A percentile compares a stretch with the other conserved stretches of the same genome.
Conservation (phyloP, 2,797 vertebrate genomes). For the Sarcoramphus papa region DNA sequence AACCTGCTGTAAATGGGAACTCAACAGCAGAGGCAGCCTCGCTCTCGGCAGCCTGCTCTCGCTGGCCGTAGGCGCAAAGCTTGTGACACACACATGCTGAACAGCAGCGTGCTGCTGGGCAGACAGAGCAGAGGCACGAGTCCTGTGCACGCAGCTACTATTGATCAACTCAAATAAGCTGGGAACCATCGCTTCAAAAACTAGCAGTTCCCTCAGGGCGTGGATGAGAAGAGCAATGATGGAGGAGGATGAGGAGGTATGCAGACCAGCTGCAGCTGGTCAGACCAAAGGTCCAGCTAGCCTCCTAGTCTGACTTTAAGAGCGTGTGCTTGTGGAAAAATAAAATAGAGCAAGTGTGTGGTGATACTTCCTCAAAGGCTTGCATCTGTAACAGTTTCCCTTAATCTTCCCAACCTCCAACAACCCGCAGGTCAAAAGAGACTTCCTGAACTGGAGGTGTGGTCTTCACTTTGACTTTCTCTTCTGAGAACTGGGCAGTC, state of each 20-base stretch:
- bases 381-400: background rate
- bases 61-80: fast-evolving
- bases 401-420: background rate
- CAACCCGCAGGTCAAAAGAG: background rate
- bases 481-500: background rate
- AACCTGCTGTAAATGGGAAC: background rate
- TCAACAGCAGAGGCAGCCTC: background rate
- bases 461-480: background rate
- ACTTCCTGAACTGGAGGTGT: background rate
- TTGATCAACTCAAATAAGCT: background rate
- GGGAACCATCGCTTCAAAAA: background rate
- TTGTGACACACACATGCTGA: fast-evolving
- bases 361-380: background rate
- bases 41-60: background rate
- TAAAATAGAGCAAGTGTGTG: background rate
- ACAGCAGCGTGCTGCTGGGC: background rate
- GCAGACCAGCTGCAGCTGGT: background rate
- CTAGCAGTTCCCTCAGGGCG: background rate
- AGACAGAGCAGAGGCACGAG: background rate
- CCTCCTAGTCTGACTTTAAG: background rate
- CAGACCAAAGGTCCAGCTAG: background rate
- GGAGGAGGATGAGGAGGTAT: background rate
- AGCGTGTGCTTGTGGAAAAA: background rate
- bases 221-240: background rate
- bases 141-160: background rate